Evolutionary conservation across 2,797 vertebrate genomes (phyloP), one percentile per base, ranked within the genome.

Genomic region (Sebastiscus albofasciatus): DNA sequence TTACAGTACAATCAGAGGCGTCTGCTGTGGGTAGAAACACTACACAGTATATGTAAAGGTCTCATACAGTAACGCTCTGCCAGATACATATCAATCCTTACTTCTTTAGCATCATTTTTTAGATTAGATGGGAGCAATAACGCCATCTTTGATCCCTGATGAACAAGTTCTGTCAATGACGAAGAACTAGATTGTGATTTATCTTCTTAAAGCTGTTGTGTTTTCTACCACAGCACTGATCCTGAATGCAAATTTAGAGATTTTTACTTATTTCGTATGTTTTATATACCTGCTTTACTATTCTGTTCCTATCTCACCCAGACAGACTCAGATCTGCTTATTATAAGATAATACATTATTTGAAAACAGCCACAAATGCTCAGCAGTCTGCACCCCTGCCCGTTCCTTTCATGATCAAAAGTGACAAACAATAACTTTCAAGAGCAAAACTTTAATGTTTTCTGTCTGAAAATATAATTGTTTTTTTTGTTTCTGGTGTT

Each of bases 1-100:
- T n/a, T 83, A 81, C 87, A 81, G 76, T 80, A 27, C 31, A 69
- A 70, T 67, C 68, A 66, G 49, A 49, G 58, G 11, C 27, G 1
- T 65, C 70, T 74, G 66, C 69, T 64, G 46, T 76, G 20, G 49
- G 67, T 54, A 39, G 27, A 46, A 65, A 80, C 8, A 55, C 31
- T 10, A 36, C 60, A 76, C 60, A 34, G 26, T n/a, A 13, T 12
- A 58, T 36, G 36, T 36, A 36, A 36, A 67, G 33, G 13, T 42
- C 52, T 34, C n/a, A n/a, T 11, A 60, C 42, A 58, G 33, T 20
- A 16, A 5, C n/a, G 7, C 18, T 33, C 34, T 49, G 22, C 13
- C 13, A 58, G 56, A 58, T 14, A 34, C n/a, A n/a, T 4, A 31
- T 12, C n/a, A 0, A 13, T 27, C 5, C 6, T 67, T 42, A 29